Percentiles rank a stretch among this genome's conserved stretches.
Conservation (phyloP, 2,888 invertebrate genomes). For the Parnassius smintheus region DNA sequence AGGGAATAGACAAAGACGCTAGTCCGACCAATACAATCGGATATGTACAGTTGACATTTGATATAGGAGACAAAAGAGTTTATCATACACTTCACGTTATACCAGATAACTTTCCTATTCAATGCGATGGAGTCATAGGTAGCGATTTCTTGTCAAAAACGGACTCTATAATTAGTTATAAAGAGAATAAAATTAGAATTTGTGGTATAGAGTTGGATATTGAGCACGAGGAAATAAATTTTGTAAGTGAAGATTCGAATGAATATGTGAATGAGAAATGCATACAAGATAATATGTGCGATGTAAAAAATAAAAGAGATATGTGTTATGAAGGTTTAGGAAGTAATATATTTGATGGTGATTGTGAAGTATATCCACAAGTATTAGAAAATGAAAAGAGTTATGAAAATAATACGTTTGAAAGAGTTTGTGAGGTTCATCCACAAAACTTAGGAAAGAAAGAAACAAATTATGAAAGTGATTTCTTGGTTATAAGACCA, state of each 20-base stretch:
- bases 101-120: conserved; percentile 31
- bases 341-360: conserved; percentile 1
- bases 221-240: no score
- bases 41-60: conserved; percentile 24
- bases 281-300: no score
- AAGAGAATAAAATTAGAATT: conserved; percentile 25
- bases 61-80: no score
- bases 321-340: conserved; percentile 13
- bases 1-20: conserved; percentile 30
- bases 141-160: conserved; percentile 29
- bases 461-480: conserved; percentile 5
- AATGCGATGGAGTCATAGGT: conserved; percentile 1
- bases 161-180: conserved; percentile 28
- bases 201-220: no score
- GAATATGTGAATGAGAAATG: no score
- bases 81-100: conserved; percentile 28
- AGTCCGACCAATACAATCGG: conserved; percentile 28
- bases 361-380: not conserved
- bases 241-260: no score
- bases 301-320: no score
- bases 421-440: no score
- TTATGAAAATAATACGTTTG: no score
- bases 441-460: no score
- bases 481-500: conserved; percentile 17
- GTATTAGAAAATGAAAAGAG: no score